Evolutionary conservation across 2,797 vertebrate genomes (phyloP).

Genomic region (Enteromius viviparus): DNA sequence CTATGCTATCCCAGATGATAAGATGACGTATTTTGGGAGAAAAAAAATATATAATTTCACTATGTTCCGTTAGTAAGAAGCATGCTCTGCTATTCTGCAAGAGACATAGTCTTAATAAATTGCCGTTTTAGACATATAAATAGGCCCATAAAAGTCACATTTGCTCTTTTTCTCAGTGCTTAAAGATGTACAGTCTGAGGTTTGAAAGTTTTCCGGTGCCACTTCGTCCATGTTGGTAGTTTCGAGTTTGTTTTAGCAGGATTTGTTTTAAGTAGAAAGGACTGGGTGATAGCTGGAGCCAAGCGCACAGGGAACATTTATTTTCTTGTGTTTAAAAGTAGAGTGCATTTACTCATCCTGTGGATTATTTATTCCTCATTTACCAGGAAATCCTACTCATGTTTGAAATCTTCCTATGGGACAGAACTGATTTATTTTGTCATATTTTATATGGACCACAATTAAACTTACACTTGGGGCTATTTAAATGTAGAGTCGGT

Average conservation of each 20-base stretch:
- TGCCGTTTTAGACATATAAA: conserved; percentile 15
- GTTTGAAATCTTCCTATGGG: conserved; percentile 57
- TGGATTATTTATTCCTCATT: conserved; percentile 64
- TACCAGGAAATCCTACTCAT: conserved; percentile 58
- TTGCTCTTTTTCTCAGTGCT: conserved; percentile 29
- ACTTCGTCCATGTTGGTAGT: conserved; percentile 59
- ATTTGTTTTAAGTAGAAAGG: conserved; percentile 62
- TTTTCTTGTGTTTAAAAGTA: conserved; percentile 64
- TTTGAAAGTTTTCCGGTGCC: conserved; percentile 54
- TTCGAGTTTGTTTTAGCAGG: conserved; percentile 61
- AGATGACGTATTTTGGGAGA: neutral
- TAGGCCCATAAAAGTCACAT: conserved; percentile 18
- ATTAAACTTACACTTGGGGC: conserved; percentile 52
- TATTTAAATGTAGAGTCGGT: conserved; percentile 26
- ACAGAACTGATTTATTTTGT: conserved; percentile 57
- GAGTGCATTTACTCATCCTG: conserved; percentile 60
- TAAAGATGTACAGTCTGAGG: conserved; percentile 45
- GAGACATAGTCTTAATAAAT: conserved; percentile 29
- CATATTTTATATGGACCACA: conserved; percentile 57
- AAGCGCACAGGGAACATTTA: conserved; percentile 60
- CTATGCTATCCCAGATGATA: neutral
- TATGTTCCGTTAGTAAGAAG: neutral
- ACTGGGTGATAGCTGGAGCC: conserved; percentile 56
- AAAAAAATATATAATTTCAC: neutral
- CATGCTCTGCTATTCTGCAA: neutral